These are phyloP conservation scores for Epinotia nisella DNA, from an alignment of 2,888 invertebrate species.

Conservation along the genomic window DNA sequence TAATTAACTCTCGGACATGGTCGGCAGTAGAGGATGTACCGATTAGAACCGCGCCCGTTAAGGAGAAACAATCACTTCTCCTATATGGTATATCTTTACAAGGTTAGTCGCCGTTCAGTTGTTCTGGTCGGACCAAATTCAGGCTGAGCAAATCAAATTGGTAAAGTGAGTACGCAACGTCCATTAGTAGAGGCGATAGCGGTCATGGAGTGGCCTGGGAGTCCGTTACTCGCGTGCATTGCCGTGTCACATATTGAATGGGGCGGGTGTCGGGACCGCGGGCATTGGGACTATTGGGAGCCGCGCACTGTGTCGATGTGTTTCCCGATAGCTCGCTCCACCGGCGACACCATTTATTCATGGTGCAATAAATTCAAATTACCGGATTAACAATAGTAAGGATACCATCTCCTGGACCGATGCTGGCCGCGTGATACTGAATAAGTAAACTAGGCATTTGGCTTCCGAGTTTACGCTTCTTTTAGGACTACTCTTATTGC, in stretches of 20 bases:
- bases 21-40: conserved; percentile 72
- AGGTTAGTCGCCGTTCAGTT: conserved; percentile 65
- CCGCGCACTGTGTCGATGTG: conserved; percentile 71
- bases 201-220: conserved; percentile 26
- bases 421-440: conserved; percentile 65
- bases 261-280: conserved; percentile 47
- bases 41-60: conserved; percentile 78
- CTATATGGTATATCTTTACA: conserved; percentile 68
- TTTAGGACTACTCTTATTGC: conserved; percentile 11
- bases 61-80: conserved; percentile 82
- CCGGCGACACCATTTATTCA: conserved; percentile 79
- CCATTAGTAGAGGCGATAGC: conserved; percentile 34
- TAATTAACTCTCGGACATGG: conserved; percentile 78
- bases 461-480: conserved; percentile 52
- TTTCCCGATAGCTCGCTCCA: conserved; percentile 73
- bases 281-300: conserved; percentile 29
- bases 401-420: conserved; percentile 76
- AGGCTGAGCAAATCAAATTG: conserved; percentile 46
- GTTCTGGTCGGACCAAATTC: conserved; percentile 41
- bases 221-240: conserved; percentile 54
- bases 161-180: conserved; percentile 34
- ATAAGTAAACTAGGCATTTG: conserved; percentile 59
- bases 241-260: conserved; percentile 60
- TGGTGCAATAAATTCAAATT: conserved; percentile 85
- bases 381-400: conserved; percentile 83